Base-by-base conservation (phyloP, 2,113 vertebrate species). In the Mirza zaza region DNA sequence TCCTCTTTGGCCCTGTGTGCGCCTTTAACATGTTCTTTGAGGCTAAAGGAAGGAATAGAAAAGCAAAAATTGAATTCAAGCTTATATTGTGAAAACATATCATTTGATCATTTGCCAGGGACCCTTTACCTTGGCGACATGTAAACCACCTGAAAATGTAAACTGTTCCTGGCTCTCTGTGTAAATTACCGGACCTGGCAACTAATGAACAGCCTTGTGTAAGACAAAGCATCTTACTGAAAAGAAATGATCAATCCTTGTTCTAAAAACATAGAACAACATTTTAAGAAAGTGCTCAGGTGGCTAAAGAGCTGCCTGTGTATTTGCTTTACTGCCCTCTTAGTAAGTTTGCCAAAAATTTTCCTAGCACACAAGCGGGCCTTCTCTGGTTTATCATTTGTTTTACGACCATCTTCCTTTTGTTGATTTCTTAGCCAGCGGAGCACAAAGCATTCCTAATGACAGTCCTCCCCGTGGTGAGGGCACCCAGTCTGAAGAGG, bases 401-500 rank as follows among this genome's bases (percentile, higher is more conserved):
- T 89, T 87, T 81, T 45, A 86, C 89, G 61, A 71, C 73, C 25
- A 55, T 81, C 91, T 0, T 80, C 88, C 10, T 96, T 83, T 59
- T 68, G 68, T 94, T 29, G 32, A 52, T 73, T 80, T 55, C 91
- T 85, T 52, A 97, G 97, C 95, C 93, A 82, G 45, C 7, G 59
- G 57, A 14, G 13, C 71, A 55, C 98, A 97, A 90, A 95, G 87
- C 55, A 12, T 96, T 45, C 59, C 83, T 73, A 80, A 42, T 55
- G 95, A 88, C 45, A 17, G 3, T 45, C 88, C 70, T 94, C 6
- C 12, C 1, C 25, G 0, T 2, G 97, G 63, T 2, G 92, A 63
- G 2, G 63, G 68, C 48, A 45, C 2, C 17, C 55, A 45, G 52
- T 84, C 71, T 55, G 95, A 96, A 83, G 97, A 97, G 52, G 96